Evolutionary conservation across 2,797 vertebrate genomes (phyloP).

Genomic region (Cyprinella venusta): DNA sequence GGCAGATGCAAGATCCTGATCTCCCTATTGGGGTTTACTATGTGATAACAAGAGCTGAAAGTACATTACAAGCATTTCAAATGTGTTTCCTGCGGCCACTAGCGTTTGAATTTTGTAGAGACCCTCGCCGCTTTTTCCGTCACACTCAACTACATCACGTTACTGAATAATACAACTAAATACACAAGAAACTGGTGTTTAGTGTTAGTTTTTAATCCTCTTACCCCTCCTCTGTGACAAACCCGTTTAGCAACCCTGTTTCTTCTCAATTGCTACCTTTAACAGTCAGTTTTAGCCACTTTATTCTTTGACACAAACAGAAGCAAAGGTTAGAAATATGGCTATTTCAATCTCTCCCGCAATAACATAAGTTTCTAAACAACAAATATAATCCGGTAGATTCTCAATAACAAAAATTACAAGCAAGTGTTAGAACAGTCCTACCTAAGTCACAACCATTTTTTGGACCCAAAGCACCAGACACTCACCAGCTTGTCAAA

Average conservation of each 20-base stretch:
- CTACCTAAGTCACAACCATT: background rate
- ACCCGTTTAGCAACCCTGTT: background rate
- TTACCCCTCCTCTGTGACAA: background rate
- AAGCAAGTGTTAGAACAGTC: background rate
- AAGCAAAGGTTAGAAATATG: background rate
- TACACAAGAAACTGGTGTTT: no score
- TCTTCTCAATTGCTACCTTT: background rate
- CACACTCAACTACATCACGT: no score
- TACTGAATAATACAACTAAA: no score
- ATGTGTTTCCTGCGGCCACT: no score
- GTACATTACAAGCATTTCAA: background rate
- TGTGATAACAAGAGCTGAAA: no score
- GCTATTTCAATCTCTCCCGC: background rate
- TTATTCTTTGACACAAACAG: background rate
- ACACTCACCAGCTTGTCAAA: conserved; percentile 8
- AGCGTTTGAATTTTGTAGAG: accelerated
- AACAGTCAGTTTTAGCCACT: background rate
- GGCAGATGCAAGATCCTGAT: no score
- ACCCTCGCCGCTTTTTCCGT: no score
- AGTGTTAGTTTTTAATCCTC: background rate
- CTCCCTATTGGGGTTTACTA: no score
- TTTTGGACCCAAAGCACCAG: background rate
- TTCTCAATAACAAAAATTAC: background rate
- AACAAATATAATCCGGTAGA: background rate
- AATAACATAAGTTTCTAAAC: background rate